Evolutionary conservation across 2,888 invertebrate species (phyloP).

Genomic region (Euzetes globulus): DNA sequence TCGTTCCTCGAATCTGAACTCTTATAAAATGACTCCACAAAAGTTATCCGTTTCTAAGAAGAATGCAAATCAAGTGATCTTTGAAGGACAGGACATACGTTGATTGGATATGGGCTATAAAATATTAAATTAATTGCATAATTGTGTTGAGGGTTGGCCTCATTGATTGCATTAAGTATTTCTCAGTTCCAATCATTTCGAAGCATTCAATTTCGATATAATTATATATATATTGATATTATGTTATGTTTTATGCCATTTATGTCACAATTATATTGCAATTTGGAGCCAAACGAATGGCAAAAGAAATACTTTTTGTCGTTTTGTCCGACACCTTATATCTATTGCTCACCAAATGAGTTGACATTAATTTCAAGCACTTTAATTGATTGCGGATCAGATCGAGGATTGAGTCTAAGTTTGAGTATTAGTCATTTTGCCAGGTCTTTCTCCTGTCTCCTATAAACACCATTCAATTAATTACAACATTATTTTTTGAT

Average conservation of each 20-base stretch:
- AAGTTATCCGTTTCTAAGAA: not conserved
- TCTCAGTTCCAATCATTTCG: too few relatives aligned
- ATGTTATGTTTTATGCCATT: too few relatives aligned
- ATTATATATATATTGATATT: too few relatives aligned
- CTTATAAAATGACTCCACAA: not conserved
- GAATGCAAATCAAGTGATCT: not conserved
- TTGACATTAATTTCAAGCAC: not conserved
- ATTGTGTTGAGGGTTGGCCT: not conserved
- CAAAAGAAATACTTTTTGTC: too few relatives aligned
- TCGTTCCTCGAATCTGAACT: not conserved
- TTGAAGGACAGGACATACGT: slow-evolving; percentile 1
- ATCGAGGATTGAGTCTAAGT: not conserved
- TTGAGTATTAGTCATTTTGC: not conserved
- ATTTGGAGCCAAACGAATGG: too few relatives aligned
- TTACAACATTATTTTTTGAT: too few relatives aligned
- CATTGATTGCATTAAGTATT: not conserved
- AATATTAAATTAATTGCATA: not conserved
- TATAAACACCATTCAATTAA: not conserved
- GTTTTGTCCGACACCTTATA: not conserved
- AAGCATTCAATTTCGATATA: too few relatives aligned
- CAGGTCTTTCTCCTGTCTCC: too few relatives aligned
- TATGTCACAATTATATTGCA: too few relatives aligned
- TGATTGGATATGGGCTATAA: not conserved
- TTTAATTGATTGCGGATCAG: not conserved
- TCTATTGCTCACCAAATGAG: slow-evolving; percentile 18